These are phyloP conservation scores for Metopia argyrocephala DNA, from an alignment of 2,888 invertebrate genomes.

Conservation along the genomic window DNA sequence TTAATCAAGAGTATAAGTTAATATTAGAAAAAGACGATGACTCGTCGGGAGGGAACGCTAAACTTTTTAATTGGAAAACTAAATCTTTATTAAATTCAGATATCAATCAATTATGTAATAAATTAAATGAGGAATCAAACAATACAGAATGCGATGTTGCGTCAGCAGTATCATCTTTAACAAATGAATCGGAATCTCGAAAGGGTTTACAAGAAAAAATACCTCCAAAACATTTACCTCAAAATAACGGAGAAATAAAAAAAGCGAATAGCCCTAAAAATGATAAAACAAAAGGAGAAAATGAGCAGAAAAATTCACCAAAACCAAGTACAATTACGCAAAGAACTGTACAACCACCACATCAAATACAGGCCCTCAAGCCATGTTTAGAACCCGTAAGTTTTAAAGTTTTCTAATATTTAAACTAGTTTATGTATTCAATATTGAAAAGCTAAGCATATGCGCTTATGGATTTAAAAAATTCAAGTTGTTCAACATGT, in stretches of 20 bases:
- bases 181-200: neutral
- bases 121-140: neutral
- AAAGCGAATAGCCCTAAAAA: neutral
- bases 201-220: neutral
- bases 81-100: slow-evolving; percentile 37
- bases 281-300: neutral
- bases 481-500: too few relatives aligned
- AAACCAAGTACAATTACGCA: neutral
- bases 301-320: too few relatives aligned
- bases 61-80: slow-evolving; percentile 40
- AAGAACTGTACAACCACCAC: neutral
- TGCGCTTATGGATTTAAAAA: too few relatives aligned
- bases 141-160: neutral
- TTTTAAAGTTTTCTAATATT: neutral
- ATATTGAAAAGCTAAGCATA: too few relatives aligned
- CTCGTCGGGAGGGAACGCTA: neutral
- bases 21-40: slow-evolving; percentile 1
- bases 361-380: slow-evolving; percentile 46
- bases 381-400: slow-evolving; percentile 60
- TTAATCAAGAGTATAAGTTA: slow-evolving; percentile 44
- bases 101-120: neutral
- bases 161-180: slow-evolving; percentile 16
- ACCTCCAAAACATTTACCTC: neutral
- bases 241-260: too few relatives aligned
- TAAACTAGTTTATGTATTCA: neutral